phyloP scores from a whole-genome alignment of 2,888 invertebrate genomes.

The Cryptocheilus praepositus region DNA sequence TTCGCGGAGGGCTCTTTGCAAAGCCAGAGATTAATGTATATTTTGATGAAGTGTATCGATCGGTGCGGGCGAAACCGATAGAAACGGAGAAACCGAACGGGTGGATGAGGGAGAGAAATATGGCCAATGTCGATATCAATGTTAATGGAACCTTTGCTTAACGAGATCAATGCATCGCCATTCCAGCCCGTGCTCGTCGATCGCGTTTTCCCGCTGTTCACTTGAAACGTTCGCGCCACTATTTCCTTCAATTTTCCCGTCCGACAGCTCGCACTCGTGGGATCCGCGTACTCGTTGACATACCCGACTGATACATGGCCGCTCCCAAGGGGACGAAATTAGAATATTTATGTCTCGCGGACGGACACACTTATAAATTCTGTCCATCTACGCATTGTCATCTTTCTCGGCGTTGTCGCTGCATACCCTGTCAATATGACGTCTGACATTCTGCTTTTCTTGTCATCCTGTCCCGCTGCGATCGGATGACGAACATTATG shows the following conservation, averaged over 20 bases:
- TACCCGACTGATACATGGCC: not conserved
- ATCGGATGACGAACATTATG: too few species aligned
- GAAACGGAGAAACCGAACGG: not conserved
- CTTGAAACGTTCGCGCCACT: not conserved
- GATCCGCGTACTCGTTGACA: not conserved
- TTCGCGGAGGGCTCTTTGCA: slow-evolving; percentile 7
- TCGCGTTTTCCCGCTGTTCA: not conserved
- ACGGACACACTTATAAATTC: not conserved
- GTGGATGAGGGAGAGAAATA: not conserved
- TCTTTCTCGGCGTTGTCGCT: too few species aligned
- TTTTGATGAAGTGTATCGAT: slow-evolving; percentile 7
- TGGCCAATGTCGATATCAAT: not conserved
- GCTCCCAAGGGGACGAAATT: not conserved
- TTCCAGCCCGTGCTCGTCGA: not conserved
- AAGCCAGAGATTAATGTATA: slow-evolving; percentile 17
- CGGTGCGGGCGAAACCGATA: too few species aligned
- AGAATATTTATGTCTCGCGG: slow-evolving; percentile 9
- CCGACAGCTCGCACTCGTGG: not conserved
- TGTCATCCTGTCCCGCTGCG: too few species aligned
- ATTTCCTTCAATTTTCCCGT: too few species aligned
- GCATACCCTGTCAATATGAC: too few species aligned
- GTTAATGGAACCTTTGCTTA: slow-evolving; percentile 1
- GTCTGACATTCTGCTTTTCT: too few species aligned
- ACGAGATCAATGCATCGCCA: not conserved
- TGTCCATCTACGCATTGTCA: not conserved